Evolutionary conservation across 1,140 invertebrate species (phyloP).

Genomic region (Brachionus angularis): DNA sequence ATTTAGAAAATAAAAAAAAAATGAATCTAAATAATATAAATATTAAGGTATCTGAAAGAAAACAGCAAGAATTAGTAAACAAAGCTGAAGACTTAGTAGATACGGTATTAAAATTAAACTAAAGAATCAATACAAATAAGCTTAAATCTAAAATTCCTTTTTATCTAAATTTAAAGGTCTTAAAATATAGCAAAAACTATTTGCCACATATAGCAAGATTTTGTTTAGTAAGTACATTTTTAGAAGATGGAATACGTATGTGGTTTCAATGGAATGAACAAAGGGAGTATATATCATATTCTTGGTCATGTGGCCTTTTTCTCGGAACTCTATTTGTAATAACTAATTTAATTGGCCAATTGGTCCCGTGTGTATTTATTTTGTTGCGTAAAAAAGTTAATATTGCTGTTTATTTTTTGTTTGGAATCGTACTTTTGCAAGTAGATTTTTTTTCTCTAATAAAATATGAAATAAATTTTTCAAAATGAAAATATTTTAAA

Average conservation of each 20-base stretch:
- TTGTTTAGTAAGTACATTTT: slow-evolving; percentile 96
- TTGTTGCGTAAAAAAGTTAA: slow-evolving; percentile 84
- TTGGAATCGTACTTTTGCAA: slow-evolving; percentile 92
- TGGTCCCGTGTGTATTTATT: slow-evolving; percentile 91
- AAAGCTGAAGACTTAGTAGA: slow-evolving; percentile 42
- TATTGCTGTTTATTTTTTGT: slow-evolving; percentile 86
- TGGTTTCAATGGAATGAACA: slow-evolving; percentile 98
- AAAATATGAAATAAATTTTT: background rate
- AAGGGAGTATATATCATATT: slow-evolving; percentile 80
- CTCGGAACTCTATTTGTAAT: slow-evolving; percentile 85
- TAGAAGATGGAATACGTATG: slow-evolving; percentile 98
- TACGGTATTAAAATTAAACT: slow-evolving; percentile 13
- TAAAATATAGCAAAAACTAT: slow-evolving; percentile 71
- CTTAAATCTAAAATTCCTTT: too few relatives aligned
- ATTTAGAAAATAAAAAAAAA: background rate
- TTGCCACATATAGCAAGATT: slow-evolving; percentile 89
- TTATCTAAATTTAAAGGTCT: background rate
- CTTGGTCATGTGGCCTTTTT: slow-evolving; percentile 60
- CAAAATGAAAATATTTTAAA: slow-evolving; percentile 61
- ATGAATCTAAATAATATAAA: slow-evolving; percentile 30
- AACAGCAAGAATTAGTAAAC: slow-evolving; percentile 33
- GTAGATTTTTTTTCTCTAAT: slow-evolving; percentile 55
- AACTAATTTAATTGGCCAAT: slow-evolving; percentile 87
- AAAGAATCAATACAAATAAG: background rate
- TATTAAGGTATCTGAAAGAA: slow-evolving; percentile 36